A percentile compares a stretch with the other conserved stretches of the same genome.
phyloP scores from a whole-genome alignment of 2,888 invertebrate genomes.

The Andrena flavipes region DNA sequence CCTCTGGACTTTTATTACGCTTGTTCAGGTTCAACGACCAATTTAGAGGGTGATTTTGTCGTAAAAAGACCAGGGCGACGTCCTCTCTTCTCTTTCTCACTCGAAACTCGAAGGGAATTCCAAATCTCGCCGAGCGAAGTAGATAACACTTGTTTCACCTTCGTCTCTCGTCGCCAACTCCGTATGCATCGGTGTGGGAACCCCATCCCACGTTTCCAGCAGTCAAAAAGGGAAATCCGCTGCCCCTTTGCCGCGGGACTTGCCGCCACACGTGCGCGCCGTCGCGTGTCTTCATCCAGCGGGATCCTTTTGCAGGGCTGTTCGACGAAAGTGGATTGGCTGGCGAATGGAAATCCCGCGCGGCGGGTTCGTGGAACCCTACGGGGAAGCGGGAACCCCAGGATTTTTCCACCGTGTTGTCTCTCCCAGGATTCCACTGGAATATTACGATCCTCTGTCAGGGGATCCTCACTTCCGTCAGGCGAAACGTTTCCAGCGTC shows the following conservation, averaged over 20 bases:
- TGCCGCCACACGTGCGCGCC: neutral
- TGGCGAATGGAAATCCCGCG: conserved; percentile 19
- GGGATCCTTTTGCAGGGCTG: conserved; percentile 13
- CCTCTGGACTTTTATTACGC: neutral
- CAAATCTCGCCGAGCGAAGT: neutral
- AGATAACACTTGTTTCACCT: conserved; percentile 21
- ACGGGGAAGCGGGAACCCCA: neutral
- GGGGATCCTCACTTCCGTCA: neutral
- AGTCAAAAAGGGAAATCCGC: neutral
- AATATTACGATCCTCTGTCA: neutral
- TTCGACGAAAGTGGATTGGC: conserved; percentile 1
- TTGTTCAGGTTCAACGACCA: neutral
- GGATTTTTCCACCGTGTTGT: neutral
- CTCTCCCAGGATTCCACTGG: neutral
- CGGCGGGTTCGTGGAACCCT: neutral
- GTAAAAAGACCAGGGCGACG: neutral
- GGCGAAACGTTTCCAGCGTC: neutral
- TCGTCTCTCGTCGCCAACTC: neutral
- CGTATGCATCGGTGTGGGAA: neutral
- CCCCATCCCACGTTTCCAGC: neutral
- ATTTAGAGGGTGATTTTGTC: neutral
- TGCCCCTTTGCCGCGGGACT: neutral
- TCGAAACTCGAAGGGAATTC: neutral
- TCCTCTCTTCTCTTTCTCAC: neutral
- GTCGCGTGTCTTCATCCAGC: neutral